Conservation (phyloP, 2,113 vertebrate species). For the Patagioenas fasciata region DNA sequence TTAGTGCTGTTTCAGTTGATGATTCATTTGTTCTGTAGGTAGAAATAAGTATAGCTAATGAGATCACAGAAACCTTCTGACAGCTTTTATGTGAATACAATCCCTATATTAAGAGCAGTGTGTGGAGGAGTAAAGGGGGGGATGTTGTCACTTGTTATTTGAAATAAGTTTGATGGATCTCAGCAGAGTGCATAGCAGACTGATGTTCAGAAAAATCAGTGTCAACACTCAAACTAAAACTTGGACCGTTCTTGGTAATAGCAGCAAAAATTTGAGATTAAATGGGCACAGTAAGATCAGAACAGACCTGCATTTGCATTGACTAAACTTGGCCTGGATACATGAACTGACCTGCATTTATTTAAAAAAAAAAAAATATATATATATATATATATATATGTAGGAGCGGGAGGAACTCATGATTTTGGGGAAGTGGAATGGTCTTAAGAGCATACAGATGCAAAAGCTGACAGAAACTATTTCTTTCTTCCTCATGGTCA, state of each 20-base stretch:
- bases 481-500: background rate
- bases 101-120: constrained; percentile 61
- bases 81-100: constrained; percentile 65
- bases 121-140: constrained; percentile 52
- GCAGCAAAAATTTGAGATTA: background rate
- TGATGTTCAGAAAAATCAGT: constrained; percentile 52
- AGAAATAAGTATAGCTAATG: constrained; percentile 67
- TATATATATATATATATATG: no score
- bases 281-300: background rate
- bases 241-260: background rate
- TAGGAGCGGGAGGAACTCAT: rapidly evolving
- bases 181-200: background rate
- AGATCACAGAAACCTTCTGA: constrained; percentile 66
- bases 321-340: background rate
- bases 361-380: background rate
- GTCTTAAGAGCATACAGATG: background rate
- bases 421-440: background rate
- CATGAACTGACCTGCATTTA: background rate
- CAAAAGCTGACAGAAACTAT: background rate
- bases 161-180: constrained; percentile 55
- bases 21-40: constrained; percentile 66
- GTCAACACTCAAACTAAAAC: constrained; percentile 15
- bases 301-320: background rate
- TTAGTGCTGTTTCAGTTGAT: constrained; percentile 42
- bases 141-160: constrained; percentile 58